Base-by-base conservation (phyloP, 2,113 vertebrate species). In the Upupa epops region DNA sequence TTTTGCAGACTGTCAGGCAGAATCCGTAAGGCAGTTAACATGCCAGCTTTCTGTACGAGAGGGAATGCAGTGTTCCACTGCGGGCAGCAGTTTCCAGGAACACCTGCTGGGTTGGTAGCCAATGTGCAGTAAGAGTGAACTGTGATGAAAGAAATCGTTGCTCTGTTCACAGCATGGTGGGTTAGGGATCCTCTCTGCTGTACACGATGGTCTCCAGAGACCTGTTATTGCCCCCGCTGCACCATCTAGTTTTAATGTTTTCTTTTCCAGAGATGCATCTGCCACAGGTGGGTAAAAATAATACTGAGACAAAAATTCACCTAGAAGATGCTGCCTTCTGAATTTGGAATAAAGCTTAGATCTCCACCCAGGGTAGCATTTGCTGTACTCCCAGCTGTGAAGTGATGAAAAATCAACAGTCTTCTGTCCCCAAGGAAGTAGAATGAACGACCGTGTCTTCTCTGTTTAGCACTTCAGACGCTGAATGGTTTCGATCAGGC, bases 11-110 rank as follows among this genome's bases (percentile, higher is more conserved):
- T 26, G 45, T 68, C 70, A 61, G 54, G 6, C 37, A 63, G 77
- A 79, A 48, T 49, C 42, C 20, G 1, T 22, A 19, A 24, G 45
- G 81, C 63, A 72, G 66, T 0, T 6, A 25, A 22, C 14, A 16
- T 0, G 2, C 24, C 18, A 26, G 58, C 56, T n/a, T n/a, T 5
- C 26, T 9, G 54, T 46, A 31, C 25, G 6, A 21, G 37, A 21
- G 16, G 51, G 51, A 76, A 20, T 24, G 25, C 5, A 49, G 32
- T 3, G 0, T 29, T 63, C 13, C 36, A 34, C 25, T 0, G 1
- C 52, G 32, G 19, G 37, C 49, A 63, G 56, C 32, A 72, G 17
- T 29, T 85, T 51, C n/a, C 70, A 40, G 74, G 70, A 18, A 40
- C n/a, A 42, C 6, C 17, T 72, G 25, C 13, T 31, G 4, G 51